Percentiles rank a stretch among this genome's conserved stretches.
Conservation (phyloP, 2,113 vertebrate genomes). For the Trachemys scripta region DNA sequence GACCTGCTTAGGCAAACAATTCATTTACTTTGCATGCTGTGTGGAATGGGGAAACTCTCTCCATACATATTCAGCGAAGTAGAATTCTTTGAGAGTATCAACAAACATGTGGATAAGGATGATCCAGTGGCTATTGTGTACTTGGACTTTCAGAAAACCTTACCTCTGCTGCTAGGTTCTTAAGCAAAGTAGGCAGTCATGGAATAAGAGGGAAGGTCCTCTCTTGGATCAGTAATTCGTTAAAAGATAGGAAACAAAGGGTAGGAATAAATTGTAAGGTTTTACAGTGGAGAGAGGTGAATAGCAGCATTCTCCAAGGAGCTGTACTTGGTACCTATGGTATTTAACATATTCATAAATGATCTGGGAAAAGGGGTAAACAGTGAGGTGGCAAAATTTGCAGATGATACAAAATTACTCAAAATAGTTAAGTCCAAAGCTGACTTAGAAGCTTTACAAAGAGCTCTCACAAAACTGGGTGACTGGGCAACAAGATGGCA, state of each 20-base stretch:
- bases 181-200: background rate
- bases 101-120: background rate
- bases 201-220: background rate
- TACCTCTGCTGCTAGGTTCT: background rate
- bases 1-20: background rate
- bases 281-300: background rate
- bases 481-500: background rate
- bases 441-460: background rate
- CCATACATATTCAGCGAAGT: background rate
- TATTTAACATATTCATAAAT: background rate
- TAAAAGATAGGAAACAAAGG: background rate
- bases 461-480: background rate
- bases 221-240: background rate
- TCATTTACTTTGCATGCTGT: background rate
- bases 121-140: background rate
- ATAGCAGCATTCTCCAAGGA: background rate
- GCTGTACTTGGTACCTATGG: background rate
- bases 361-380: background rate
- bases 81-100: background rate
- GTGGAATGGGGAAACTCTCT: background rate
- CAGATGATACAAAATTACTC: background rate
- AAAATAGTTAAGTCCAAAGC: background rate
- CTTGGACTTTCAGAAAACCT: background rate
- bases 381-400: background rate
- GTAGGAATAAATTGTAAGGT: background rate